phyloP scores from a whole-genome alignment of 2,888 invertebrate species.

The Meiosimyza decipiens region DNA sequence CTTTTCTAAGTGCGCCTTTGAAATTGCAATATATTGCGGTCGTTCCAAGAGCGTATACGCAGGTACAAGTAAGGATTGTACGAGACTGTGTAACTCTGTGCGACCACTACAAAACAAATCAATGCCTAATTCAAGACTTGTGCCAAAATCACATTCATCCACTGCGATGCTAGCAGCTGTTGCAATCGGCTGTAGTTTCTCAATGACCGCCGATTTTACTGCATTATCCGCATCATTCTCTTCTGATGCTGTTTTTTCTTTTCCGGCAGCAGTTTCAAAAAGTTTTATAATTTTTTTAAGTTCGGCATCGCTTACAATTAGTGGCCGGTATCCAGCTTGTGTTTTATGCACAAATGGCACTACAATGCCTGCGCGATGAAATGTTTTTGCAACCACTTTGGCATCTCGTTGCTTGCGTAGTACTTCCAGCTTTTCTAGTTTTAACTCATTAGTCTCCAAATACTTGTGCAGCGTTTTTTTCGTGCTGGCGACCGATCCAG shows the following conservation, averaged over 20 bases:
- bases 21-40: conserved; percentile 78
- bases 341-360: conserved; percentile 86
- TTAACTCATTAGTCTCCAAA: conserved; percentile 72
- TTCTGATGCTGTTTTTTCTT: conserved; percentile 48
- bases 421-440: conserved; percentile 70
- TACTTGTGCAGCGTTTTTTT: conserved; percentile 73
- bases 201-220: conserved; percentile 73
- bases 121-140: conserved; percentile 88
- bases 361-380: conserved; percentile 85
- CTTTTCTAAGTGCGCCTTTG: conserved; percentile 78
- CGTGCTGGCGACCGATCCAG: conserved; percentile 71
- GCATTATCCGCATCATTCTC: conserved; percentile 56
- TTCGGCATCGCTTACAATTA: conserved; percentile 76
- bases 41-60: conserved; percentile 83
- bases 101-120: conserved; percentile 84
- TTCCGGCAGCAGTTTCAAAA: conserved; percentile 70
- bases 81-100: conserved; percentile 74
- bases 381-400: conserved; percentile 76
- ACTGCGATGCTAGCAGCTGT: conserved; percentile 79
- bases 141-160: conserved; percentile 96
- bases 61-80: conserved; percentile 75
- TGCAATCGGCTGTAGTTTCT: conserved; percentile 82
- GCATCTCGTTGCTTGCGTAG: conserved; percentile 73
- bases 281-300: conserved; percentile 77
- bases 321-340: conserved; percentile 84